A percentile compares a stretch with the other conserved stretches of the same genome.
These are phyloP conservation scores for Tortrix viridana DNA, from an alignment of 2,888 invertebrate genomes.

Conservation along the genomic window DNA sequence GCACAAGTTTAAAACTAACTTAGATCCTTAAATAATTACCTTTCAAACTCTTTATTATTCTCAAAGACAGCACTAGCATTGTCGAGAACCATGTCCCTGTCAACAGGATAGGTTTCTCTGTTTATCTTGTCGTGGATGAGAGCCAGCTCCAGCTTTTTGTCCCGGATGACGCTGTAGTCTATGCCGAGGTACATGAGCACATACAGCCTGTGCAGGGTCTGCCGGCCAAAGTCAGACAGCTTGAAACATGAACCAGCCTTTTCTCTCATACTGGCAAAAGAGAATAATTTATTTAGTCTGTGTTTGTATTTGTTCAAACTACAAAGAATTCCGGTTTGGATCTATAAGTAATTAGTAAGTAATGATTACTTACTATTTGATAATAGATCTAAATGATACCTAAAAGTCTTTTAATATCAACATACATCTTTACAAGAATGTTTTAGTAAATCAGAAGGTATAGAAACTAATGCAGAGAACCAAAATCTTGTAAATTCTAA, in stretches of 20 bases:
- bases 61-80: slow-evolving; percentile 70
- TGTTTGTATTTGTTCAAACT: too few species aligned
- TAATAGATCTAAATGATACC: too few species aligned
- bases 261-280: slow-evolving; percentile 55
- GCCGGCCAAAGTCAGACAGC: slow-evolving; percentile 59
- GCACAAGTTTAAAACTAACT: too few species aligned
- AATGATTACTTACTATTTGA: too few species aligned
- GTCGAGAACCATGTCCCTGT: slow-evolving; percentile 60
- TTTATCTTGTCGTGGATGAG: slow-evolving; percentile 65
- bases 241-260: slow-evolving; percentile 68
- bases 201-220: slow-evolving; percentile 64
- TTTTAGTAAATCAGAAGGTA: too few species aligned
- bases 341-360: too few species aligned
- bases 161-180: slow-evolving; percentile 63
- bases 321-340: too few species aligned
- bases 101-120: slow-evolving; percentile 68
- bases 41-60: slow-evolving; percentile 64
- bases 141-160: slow-evolving; percentile 66
- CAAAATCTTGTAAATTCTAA: too few species aligned
- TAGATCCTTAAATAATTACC: slow-evolving; percentile 52
- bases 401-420: too few species aligned
- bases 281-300: background rate
- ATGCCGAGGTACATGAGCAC: slow-evolving; percentile 76
- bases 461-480: too few species aligned
- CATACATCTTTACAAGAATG: too few species aligned